Base-by-base conservation (phyloP, 2,888 invertebrate genomes). In the Argynnis bischoffii region DNA sequence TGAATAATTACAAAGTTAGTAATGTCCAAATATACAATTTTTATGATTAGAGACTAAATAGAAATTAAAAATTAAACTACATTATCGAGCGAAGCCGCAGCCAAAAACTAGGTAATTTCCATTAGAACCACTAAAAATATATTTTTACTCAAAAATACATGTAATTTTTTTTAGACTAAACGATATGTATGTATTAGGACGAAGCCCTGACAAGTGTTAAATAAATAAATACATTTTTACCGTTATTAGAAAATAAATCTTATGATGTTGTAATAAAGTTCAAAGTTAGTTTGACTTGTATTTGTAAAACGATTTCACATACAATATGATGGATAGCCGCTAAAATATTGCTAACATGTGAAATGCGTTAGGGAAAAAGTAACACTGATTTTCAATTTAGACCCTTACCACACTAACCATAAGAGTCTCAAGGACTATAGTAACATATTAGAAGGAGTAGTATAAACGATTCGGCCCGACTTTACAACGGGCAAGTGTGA, bases 321-420 rank as follows among this genome's bases (percentile, higher is more conserved):
- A 65, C 64, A 67, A 67, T 67, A 64, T 73, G 73, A 72, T 68
- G 66, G 67, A 68, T 65, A 64, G 64, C 55, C 68, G 73, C 73
- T 73, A 73, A 73, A 73, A 72, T 69, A 66, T 69, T 64, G 68
- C 69, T 67, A 63, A 72, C 67, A 67, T 72, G 67, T 71, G 64
- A 67, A 72, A 60, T 51, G 64, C 64, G 59, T 55, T 69, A 55
- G 59, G 55, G 26, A 61, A 50, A 51, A 61, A 53, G 55, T 54
- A 26, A 55, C 26, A 21, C 21, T 48, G 8, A 13, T 14, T 21
- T 56, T 15, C 1, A 11, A 67, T 41, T 60, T n/a, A 60, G 41
- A 35, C 18, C 54, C 65, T 63, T 69, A 65, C 41, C 35, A 0
- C n/a, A 0, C 6, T 13, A 0, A 50, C 0, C n/a, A 21, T 69